phyloP scores from a whole-genome alignment of 1,140 invertebrate genomes.

The Vanessa tameamea region DNA sequence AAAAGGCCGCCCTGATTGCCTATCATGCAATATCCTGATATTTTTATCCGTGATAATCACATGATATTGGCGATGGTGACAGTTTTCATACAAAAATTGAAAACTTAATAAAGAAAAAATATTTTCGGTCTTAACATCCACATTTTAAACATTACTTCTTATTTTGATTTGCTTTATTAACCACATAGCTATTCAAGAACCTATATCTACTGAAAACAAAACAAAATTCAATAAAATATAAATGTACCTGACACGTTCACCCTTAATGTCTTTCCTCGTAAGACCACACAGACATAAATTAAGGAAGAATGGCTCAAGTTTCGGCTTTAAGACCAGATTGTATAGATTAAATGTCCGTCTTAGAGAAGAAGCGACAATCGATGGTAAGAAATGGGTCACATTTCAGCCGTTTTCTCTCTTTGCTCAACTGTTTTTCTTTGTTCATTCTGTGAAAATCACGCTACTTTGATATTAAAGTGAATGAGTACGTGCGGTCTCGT shows the following conservation, averaged over 20 bases:
- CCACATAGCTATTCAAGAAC: background rate
- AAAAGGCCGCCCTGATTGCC: too few species aligned
- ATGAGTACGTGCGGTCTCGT: background rate
- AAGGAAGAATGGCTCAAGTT: constrained; percentile 66
- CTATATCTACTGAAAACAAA: background rate
- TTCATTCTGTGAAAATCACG: constrained; percentile 21
- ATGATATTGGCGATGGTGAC: too few species aligned
- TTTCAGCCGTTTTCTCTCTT: constrained; percentile 34
- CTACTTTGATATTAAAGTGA: constrained; percentile 21
- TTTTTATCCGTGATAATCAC: too few species aligned
- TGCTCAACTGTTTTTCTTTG: constrained; percentile 25
- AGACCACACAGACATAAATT: constrained; percentile 59
- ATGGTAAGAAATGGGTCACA: constrained; percentile 39
- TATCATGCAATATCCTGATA: too few species aligned
- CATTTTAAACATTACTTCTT: too few species aligned
- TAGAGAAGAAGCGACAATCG: constrained; percentile 51
- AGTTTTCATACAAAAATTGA: too few species aligned
- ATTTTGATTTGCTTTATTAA: too few species aligned
- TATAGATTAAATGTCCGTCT: constrained; percentile 63
- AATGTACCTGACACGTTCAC: background rate
- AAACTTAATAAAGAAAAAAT: too few species aligned
- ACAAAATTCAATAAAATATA: background rate
- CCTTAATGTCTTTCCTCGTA: constrained; percentile 12
- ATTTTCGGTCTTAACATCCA: too few species aligned
- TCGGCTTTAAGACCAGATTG: constrained; percentile 66